These are phyloP conservation scores for Germaria angustata DNA, from an alignment of 2,888 invertebrate genomes.

Conservation along the genomic window DNA sequence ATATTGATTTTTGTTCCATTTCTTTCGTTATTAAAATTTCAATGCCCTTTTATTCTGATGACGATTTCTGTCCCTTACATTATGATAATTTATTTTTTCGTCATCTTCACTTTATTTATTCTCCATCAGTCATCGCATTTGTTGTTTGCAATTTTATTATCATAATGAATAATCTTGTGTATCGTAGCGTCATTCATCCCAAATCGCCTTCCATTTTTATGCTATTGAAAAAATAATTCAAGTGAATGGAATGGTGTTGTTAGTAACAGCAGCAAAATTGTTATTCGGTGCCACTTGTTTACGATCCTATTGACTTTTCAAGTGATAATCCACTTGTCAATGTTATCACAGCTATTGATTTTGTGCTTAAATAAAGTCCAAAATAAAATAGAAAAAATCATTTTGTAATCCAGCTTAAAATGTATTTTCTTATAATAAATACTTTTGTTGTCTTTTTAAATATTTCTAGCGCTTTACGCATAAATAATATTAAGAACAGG, in stretches of 20 bases:
- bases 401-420: conserved; percentile 49
- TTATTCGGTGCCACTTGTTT: conserved; percentile 29
- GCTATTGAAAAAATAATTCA: conserved; percentile 34
- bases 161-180: conserved; percentile 47
- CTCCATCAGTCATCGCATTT: background rate
- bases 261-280: conserved; percentile 23
- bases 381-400: conserved; percentile 24
- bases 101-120: conserved; percentile 2
- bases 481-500: background rate
- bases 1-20: conserved; percentile 46
- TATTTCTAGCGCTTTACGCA: too few relatives aligned
- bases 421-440: conserved; percentile 41
- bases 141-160: conserved; percentile 59
- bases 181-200: background rate
- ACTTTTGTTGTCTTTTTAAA: conserved; percentile 33
- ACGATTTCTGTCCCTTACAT: background rate
- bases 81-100: conserved; percentile 40
- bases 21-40: conserved; percentile 3
- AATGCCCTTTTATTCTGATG: background rate
- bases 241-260: conserved; percentile 1
- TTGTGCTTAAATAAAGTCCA: conserved; percentile 18
- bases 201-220: background rate
- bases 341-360: conserved; percentile 52
- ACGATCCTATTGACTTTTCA: conserved; percentile 57
- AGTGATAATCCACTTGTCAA: conserved; percentile 66